Conservation (phyloP, 2,888 invertebrate genomes). For the Fragum fragum region DNA sequence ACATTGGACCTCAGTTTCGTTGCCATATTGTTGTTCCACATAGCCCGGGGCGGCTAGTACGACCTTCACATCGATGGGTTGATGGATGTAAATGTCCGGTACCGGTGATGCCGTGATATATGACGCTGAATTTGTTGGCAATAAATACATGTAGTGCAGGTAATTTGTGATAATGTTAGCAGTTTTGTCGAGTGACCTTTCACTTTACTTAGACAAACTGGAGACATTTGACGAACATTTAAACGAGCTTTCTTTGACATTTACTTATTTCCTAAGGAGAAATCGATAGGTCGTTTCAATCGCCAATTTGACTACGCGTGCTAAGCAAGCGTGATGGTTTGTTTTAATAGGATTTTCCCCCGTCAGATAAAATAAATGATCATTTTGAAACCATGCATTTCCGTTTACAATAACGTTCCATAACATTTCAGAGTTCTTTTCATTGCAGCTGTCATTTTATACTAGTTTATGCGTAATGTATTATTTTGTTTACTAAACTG, state of each 20-base stretch:
- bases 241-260: slow-evolving; percentile 19
- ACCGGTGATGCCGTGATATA: slow-evolving; percentile 29
- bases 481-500: too few relatives aligned
- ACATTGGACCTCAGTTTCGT: neutral
- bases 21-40: neutral
- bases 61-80: slow-evolving; percentile 9
- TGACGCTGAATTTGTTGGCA: slow-evolving; percentile 30
- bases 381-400: too few relatives aligned
- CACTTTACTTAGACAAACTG: slow-evolving; percentile 22
- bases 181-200: slow-evolving; percentile 29
- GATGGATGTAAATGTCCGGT: slow-evolving; percentile 33
- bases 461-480: too few relatives aligned
- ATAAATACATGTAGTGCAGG: slow-evolving; percentile 32
- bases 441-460: too few relatives aligned
- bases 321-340: too few relatives aligned
- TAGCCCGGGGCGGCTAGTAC: slow-evolving; percentile 2
- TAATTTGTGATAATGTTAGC: slow-evolving; percentile 34
- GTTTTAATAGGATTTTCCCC: too few relatives aligned
- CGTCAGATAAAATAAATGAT: too few relatives aligned
- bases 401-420: too few relatives aligned
- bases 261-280: slow-evolving; percentile 18
- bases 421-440: too few relatives aligned
- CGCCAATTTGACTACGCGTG: neutral
- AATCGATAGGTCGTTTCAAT: neutral
- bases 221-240: slow-evolving; percentile 31